Conservation (phyloP, 2,888 invertebrate species). For the Gastracanthus pulcherrimus region DNA sequence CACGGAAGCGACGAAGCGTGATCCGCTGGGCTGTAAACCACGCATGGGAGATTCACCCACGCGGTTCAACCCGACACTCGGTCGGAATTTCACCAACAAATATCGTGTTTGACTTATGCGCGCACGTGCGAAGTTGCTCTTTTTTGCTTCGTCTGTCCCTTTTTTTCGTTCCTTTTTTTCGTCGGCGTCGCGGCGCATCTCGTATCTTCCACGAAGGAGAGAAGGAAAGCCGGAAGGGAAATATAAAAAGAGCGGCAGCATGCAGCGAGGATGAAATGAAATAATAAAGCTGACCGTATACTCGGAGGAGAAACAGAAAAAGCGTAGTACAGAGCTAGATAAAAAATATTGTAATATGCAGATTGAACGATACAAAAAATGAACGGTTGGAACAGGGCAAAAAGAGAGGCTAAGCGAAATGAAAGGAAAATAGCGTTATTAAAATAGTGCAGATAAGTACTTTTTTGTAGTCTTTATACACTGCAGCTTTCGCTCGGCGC, state of each 20-base stretch:
- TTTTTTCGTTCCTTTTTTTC: conserved; percentile 7
- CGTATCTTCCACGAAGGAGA: neutral
- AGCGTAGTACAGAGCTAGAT: too few species aligned
- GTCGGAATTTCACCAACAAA: neutral
- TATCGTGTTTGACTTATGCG: conserved; percentile 37
- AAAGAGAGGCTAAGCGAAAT: conserved; percentile 6
- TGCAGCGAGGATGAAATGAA: neutral
- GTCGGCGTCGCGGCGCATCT: too few species aligned
- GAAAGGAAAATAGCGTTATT: conserved; percentile 20
- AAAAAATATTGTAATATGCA: conserved; percentile 37
- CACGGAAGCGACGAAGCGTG: too few species aligned
- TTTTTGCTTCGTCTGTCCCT: neutral
- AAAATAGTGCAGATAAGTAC: neutral
- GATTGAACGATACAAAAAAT: conserved; percentile 11
- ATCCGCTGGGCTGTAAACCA: too few species aligned
- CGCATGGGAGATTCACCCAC: neutral
- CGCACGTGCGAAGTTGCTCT: conserved; percentile 6
- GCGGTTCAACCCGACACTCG: too few species aligned
- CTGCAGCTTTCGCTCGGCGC: neutral
- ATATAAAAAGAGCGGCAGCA: too few species aligned
- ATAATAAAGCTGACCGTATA: conserved; percentile 37
- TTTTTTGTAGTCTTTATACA: neutral
- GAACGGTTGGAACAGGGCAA: too few species aligned
- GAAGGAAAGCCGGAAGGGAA: neutral
- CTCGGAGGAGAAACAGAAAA: neutral